Base-by-base conservation (phyloP, 2,797 vertebrate genomes). In the Alosa sapidissima region DNA sequence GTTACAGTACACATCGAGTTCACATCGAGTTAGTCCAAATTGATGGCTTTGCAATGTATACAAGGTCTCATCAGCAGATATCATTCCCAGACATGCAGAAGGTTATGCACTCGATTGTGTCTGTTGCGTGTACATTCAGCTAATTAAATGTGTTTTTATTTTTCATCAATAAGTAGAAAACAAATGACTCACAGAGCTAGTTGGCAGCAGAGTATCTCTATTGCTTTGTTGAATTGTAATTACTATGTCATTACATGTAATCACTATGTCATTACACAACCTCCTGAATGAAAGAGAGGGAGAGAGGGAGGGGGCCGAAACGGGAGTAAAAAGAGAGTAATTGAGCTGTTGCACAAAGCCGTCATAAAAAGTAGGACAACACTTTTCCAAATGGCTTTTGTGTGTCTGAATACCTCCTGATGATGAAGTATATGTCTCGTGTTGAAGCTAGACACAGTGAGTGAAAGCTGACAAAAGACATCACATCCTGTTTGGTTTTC, bases 401-500 rank as follows among this genome's bases (percentile, higher is more conserved):
- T 58, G 19, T 58, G 55, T 58, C 16, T 58, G 55, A 58, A 58
- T 21, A 21, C 19, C 55, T 21, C 19, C 55, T 58, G 19, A 58
- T 58, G 55, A n/a, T 58, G 19, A n/a, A 58, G 21, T n/a, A 21
- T 58, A 1, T 58, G 55, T 21, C 55, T 58, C 11, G 19, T 1
- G 19, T 58, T 21, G 6, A 58, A 58, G 55, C 19, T 58, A 58
- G 55, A 16, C 21, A 58, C 4, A 21, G 19, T 58, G 55, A 58
- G 55, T 58, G 55, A 58, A n/a, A 58, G 5, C 81, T 83, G 54
- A 21, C 55, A 58, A 58, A 58, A 58, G 55, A 58, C 19, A 58
- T 58, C 55, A 48, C 24, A 54, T 28, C 1, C 68, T 33, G 11
- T 52, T 45, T 0, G 8, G 19, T 86, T 93, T 93, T 93, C 89